Evolutionary conservation across 2,888 invertebrate genomes (phyloP), one percentile per base, ranked within the genome.

Genomic region (Halictus ligatus): DNA sequence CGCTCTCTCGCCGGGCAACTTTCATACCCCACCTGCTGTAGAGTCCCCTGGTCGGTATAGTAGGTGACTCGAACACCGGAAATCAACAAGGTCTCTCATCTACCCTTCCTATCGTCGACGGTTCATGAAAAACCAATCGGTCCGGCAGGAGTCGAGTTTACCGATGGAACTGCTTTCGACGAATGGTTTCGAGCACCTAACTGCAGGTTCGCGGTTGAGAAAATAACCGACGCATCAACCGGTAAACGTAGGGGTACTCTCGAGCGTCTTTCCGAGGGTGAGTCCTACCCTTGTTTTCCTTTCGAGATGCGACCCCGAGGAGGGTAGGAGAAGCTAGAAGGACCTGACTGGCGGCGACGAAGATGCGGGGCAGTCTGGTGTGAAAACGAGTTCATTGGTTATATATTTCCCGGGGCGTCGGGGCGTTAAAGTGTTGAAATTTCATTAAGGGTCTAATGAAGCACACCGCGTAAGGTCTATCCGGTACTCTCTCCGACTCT

Each of bases 311-410:
- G 79, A 79, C 83, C 85, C 85, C 84, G 88, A 88, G 88, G 78
- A 90, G 88, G 89, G 80, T 71, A 81, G 82, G 83, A 85, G 79
- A 85, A 58, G 80, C 86, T 86, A 83, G 89, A 89, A 91, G 90
- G 89, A 92, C 84, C 78, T 89, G 88, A 40, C 54, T 77, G 80
- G 64, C 84, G 82, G 89, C 91, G 88, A 87, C 91, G 91, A 92
- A 93, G 92, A 92, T 92, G 90, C 89, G 89, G 84, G 85, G 88
- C 90, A 86, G 86, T 89, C 90, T 89, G 84, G 93, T 87, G 94
- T 93, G 91, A 94, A 94, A 94, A 94, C 89, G 94, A 94, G 94
- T 94, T 94, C 94, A 94, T 93, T 94, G 94, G 93, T 93, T 93
- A 93, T 91, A 89, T 89, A 87, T 91, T 91, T 91, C 90, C 88